phyloP scores from a whole-genome alignment of 2,113 vertebrate genomes.

The Peromyscus leucopus region DNA sequence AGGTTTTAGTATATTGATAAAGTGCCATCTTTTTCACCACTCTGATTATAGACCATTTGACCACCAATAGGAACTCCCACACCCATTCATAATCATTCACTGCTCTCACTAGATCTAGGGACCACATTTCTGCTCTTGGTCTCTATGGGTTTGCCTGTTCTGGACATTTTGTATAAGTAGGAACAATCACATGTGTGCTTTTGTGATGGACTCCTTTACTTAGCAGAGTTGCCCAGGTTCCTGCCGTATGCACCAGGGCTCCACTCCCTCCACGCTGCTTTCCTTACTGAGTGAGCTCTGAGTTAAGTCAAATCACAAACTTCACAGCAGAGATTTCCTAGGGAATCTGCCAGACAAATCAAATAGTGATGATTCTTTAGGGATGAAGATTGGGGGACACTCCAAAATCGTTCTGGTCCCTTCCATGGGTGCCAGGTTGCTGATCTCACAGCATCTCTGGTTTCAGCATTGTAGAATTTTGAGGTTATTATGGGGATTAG shows the following conservation, averaged over 20 bases:
- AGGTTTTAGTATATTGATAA: not conserved
- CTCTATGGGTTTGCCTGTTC: not conserved
- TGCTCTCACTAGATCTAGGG: not conserved
- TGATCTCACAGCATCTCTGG: not conserved
- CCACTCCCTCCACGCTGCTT: not conserved
- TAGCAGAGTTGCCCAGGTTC: not conserved
- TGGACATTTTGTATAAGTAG: not conserved
- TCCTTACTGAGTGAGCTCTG: not conserved
- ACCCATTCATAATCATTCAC: not conserved
- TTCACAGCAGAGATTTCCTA: not conserved
- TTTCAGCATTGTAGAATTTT: not conserved
- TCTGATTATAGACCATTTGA: constrained; percentile 3
- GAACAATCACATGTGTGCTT: not conserved
- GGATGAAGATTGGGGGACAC: not conserved
- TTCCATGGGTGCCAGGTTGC: not conserved
- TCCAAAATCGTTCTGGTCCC: not conserved
- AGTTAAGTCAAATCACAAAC: not conserved
- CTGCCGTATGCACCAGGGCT: not conserved
- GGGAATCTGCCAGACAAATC: not conserved
- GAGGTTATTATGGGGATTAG: not conserved
- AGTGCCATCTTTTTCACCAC: not conserved
- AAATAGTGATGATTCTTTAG: not conserved
- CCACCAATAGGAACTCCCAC: not conserved
- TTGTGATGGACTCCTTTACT: not conserved
- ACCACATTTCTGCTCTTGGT: not conserved